phyloP scores from a whole-genome alignment of 1,140 invertebrate species.

The Drosophila ambigua region DNA sequence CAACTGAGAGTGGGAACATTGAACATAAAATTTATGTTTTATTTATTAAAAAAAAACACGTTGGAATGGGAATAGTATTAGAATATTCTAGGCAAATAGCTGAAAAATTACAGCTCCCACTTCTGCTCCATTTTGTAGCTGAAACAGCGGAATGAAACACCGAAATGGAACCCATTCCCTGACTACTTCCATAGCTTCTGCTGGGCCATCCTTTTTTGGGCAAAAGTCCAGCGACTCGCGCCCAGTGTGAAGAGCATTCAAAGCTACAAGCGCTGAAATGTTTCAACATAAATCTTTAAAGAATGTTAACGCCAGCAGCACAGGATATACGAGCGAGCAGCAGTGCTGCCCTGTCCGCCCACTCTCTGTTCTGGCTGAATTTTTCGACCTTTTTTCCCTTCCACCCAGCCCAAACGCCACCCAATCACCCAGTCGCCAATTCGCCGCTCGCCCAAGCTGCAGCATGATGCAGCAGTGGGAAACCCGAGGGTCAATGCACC shows the following conservation, averaged over 20 bases:
- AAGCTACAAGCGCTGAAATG: slow-evolving; percentile 21
- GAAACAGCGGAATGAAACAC: no score
- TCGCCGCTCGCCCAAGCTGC: neutral
- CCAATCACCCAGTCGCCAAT: neutral
- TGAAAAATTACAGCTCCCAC: no score
- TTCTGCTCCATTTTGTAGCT: no score
- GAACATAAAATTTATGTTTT: no score
- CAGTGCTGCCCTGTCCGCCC: slow-evolving; percentile 14
- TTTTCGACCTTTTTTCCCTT: slow-evolving; percentile 23
- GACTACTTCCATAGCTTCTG: no score
- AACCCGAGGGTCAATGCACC: slow-evolving; percentile 59
- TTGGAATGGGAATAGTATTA: no score
- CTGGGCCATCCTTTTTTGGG: no score
- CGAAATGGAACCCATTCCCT: no score
- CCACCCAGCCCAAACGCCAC: neutral
- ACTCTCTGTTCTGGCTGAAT: slow-evolving; percentile 34
- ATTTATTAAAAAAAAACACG: no score
- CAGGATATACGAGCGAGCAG: slow-evolving; percentile 1
- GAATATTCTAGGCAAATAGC: no score
- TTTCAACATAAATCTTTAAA: slow-evolving; percentile 53
- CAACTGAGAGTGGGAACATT: no score
- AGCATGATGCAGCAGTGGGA: slow-evolving; percentile 1
- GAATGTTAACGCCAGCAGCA: slow-evolving; percentile 5
- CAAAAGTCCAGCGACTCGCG: no score
- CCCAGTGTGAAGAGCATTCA: neutral